phyloP scores from a whole-genome alignment of 2,113 vertebrate genomes.

The Telmatochromis brachygnathus region DNA sequence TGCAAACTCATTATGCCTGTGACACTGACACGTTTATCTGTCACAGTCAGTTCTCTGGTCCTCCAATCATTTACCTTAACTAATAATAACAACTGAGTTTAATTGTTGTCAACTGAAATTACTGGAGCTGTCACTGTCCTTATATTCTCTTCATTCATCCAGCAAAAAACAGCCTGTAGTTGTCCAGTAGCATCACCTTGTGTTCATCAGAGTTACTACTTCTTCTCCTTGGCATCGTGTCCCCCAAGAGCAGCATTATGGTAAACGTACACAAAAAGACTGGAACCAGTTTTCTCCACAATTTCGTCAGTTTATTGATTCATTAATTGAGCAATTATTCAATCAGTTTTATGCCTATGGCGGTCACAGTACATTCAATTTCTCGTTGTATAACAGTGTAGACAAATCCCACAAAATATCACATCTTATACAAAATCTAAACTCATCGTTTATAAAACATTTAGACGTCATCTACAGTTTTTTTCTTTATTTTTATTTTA shows the following conservation, averaged over 20 bases:
- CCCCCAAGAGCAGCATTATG: neutral
- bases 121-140: neutral
- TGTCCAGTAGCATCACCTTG: neutral
- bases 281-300: neutral
- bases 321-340: conserved; percentile 40
- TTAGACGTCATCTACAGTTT: conserved; percentile 57
- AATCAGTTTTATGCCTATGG: conserved; percentile 49
- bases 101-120: neutral
- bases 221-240: neutral
- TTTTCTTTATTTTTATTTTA: conserved; percentile 15
- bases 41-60: neutral
- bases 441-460: conserved; percentile 73
- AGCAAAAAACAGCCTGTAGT: neutral
- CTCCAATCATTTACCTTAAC: neutral
- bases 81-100: neutral
- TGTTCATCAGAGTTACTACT: neutral
- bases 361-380: conserved; percentile 73
- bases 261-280: neutral
- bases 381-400: conserved; percentile 56
- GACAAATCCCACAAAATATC: conserved; percentile 71
- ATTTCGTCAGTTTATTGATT: conserved; percentile 51
- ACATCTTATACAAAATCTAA: conserved; percentile 73
- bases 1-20: neutral
- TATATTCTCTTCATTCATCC: neutral
- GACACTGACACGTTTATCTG: neutral